Evolutionary conservation across 2,888 invertebrate species (phyloP).

Genomic region (Erebia aethiops): DNA sequence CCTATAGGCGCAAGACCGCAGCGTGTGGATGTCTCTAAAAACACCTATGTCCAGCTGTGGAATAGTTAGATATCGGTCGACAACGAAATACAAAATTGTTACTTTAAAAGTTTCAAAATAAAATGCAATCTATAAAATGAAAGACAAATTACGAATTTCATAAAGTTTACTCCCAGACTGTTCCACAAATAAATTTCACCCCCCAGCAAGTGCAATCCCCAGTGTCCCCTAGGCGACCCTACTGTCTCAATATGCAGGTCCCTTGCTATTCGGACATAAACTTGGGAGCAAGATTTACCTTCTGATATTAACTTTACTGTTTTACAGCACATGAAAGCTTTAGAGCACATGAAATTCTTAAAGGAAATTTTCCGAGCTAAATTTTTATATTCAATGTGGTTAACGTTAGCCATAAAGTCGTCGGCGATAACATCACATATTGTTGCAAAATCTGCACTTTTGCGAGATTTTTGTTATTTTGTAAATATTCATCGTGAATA

Average conservation of each 20-base stretch:
- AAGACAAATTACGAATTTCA: not conserved
- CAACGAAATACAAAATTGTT: too few species aligned
- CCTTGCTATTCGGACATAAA: slow-evolving; percentile 28
- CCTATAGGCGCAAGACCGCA: too few species aligned
- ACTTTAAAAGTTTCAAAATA: too few species aligned
- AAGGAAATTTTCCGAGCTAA: not conserved
- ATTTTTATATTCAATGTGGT: slow-evolving; percentile 1
- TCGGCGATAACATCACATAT: not conserved
- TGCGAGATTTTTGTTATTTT: too few species aligned
- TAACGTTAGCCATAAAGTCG: not conserved
- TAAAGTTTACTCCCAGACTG: not conserved
- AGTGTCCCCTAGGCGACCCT: slow-evolving; percentile 30
- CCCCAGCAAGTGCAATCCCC: slow-evolving; percentile 25
- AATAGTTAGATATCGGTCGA: too few species aligned
- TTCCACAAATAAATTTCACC: slow-evolving; percentile 29
- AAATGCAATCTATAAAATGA: too few species aligned
- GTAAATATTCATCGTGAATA: too few species aligned
- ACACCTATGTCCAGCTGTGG: too few species aligned
- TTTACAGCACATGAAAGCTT: slow-evolving; percentile 9
- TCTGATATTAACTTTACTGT: slow-evolving; percentile 17
- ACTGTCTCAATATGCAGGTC: slow-evolving; percentile 36
- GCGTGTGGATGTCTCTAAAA: too few species aligned
- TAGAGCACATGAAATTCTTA: slow-evolving; percentile 10
- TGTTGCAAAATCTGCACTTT: not conserved
- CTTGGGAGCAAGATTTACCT: slow-evolving; percentile 25